These are phyloP conservation scores for Echinarachnius parma DNA, from an alignment of 53 echinoderm and acorn worm species.

Conservation along the genomic window DNA sequence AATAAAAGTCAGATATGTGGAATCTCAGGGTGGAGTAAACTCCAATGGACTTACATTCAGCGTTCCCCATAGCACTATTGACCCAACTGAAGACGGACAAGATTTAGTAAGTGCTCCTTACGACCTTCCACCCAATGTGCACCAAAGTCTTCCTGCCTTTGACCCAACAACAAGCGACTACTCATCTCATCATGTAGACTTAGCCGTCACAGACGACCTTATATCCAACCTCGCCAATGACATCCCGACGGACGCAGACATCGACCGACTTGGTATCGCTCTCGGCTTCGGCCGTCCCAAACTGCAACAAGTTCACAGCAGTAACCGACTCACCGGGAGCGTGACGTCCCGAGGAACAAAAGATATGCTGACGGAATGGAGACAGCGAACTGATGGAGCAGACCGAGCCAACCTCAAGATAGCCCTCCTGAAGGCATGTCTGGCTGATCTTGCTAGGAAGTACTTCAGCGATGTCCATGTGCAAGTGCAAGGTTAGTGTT, in stretches of 20 bases:
- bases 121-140: no score
- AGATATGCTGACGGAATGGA: conserved; percentile 7
- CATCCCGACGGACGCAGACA: background rate
- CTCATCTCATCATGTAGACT: no score
- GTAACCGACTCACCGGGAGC: background rate
- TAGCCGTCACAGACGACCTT: background rate
- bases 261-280: background rate
- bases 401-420: background rate
- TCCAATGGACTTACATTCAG: no score
- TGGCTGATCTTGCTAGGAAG: background rate
- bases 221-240: background rate
- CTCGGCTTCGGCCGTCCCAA: background rate
- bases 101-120: no score
- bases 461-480: conserved; percentile 1
- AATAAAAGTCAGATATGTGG: no score
- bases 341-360: background rate
- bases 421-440: background rate
- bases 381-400: background rate
- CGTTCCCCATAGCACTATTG: no score
- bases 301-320: background rate
- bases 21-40: no score
- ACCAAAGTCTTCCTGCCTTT: no score
- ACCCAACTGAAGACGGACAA: no score
- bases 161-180: no score
- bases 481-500: no score